Base-by-base conservation (phyloP, 1,140 invertebrate species). In the Bradysia coprophila region DNA sequence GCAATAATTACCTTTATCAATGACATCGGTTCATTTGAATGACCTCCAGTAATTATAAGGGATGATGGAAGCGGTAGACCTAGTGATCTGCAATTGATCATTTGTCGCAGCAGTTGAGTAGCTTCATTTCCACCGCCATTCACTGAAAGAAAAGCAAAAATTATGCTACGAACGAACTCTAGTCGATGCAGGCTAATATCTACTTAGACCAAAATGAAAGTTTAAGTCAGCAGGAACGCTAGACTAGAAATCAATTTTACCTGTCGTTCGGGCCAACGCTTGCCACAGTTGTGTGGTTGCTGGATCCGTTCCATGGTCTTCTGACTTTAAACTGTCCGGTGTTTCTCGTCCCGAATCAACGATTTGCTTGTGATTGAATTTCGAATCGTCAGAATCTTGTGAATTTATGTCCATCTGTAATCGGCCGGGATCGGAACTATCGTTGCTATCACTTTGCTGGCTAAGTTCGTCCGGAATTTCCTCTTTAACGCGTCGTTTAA, bases 41-140 rank as follows among this genome's bases (percentile, higher is more conserved):
- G 18, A 42, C 46, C 44, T 46, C 46, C 45, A 37, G 24, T 8
- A 19, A 42, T 23, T 36, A 23, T 32, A 15, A 53, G 48, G 38
- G 50, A 40, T 49, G 56, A 66, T 21, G 65, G 73, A 54, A 64
- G 69, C 31, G 62, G 73, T 65, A 79, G 79, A 33, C 75, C 77
- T 31, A 78, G 68, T 54, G 74, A 72, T 48, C 77, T 70, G 59
- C 76, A 78, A 52, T 75, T 80, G 47, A 84, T 82, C 36, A 84
- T 61, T 49, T 73, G 71, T 45, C 78, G 63, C 13, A 84, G 58
- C 15, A 84, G 54, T 54, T 81, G 78, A 36, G 76, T 78, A 2
- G 79, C 76, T 53, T 79, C 77, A 6, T 76, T 76, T 36, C 64
- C 65, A 4, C 59, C 60, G 49, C 63, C 63, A 43, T 43, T 43